Evolutionary conservation across 2,888 invertebrate species (phyloP), one percentile per base, ranked within the genome.

Genomic region (Teleogryllus oceanicus): DNA sequence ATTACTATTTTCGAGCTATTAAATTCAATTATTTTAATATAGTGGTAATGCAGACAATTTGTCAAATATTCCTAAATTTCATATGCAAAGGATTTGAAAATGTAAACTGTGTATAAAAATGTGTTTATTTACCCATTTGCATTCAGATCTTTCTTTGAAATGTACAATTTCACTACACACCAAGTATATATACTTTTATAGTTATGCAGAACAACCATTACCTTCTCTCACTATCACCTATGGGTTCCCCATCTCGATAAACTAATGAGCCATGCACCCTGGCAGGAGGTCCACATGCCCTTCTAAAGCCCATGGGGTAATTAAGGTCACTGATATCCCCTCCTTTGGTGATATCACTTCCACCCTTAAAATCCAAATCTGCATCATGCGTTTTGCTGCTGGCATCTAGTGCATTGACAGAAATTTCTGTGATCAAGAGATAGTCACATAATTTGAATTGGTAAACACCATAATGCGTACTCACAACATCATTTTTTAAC

Each of bases 221-320:
- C 91, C 83, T 92, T 86, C 88, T 90, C n/a, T 91, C 87, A 2
- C 92, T 91, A 11, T 91, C 91, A 78, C 92, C 91, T 0, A 93
- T 87, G 49, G 92, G 92, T 50, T 92, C 89, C 0, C 93, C 93
- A 84, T 94, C 93, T 81, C 92, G 87, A 83, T 86, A 88, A 49
- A 94, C 89, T 81, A 95, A 86, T 11, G 94, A 93, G n/a, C 94
- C 94, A 85, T 94, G 93, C 77, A 94, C 92, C 85, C 93, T 91
- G 84, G 87, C 92, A 2, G 93, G 93, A 4, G 92, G 92, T 24
- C 92, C 92, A 84, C 94, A 94, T 24, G 84, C 88, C 74, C 86
- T 81, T 79, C 81, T 81, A 79, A 78, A 82, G 78, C 81, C 83
- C 74, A 75, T 83, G 12, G 82, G 80, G 78, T 82, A 81, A 77